Conservation (phyloP, 1,140 invertebrate species). For the Acyrthosiphon pisum region DNA sequence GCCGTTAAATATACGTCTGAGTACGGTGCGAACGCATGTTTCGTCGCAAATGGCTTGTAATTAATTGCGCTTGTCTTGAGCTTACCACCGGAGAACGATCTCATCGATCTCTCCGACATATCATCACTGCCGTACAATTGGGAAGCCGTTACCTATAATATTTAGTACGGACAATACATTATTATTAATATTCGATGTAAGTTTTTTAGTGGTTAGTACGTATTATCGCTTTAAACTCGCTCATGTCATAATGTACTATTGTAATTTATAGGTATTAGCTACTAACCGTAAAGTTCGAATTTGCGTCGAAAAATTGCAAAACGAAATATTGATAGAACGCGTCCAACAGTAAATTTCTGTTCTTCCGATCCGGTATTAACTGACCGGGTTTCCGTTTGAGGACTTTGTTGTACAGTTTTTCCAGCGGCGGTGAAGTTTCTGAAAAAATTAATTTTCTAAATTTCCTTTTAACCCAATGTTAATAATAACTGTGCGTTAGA, state of each 20-base stretch:
- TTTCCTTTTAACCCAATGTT: too few species aligned
- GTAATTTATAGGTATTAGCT: not conserved
- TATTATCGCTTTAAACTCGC: too few species aligned
- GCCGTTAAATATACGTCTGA: not conserved
- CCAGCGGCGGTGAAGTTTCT: not conserved
- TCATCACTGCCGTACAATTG: not conserved
- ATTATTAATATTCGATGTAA: too few species aligned
- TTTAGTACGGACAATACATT: too few species aligned
- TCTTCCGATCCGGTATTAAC: not conserved
- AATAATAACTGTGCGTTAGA: too few species aligned
- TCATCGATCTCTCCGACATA: not conserved
- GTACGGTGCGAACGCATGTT: not conserved
- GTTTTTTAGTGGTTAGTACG: too few species aligned
- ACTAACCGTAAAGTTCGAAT: not conserved
- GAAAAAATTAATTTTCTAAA: not conserved
- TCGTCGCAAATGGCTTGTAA: not conserved
- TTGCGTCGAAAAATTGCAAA: constrained; percentile 4
- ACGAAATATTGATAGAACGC: constrained; percentile 13
- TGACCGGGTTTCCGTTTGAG: not conserved
- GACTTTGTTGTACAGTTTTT: not conserved
- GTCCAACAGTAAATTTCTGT: not conserved
- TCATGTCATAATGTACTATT: not conserved
- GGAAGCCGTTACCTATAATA: not conserved
- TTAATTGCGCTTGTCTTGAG: not conserved
- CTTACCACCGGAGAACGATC: not conserved